Evolutionary conservation across 92 coral and sea anemone species (phyloP), one percentile per base, ranked within the genome.

Genomic region (Porites evermanni): DNA sequence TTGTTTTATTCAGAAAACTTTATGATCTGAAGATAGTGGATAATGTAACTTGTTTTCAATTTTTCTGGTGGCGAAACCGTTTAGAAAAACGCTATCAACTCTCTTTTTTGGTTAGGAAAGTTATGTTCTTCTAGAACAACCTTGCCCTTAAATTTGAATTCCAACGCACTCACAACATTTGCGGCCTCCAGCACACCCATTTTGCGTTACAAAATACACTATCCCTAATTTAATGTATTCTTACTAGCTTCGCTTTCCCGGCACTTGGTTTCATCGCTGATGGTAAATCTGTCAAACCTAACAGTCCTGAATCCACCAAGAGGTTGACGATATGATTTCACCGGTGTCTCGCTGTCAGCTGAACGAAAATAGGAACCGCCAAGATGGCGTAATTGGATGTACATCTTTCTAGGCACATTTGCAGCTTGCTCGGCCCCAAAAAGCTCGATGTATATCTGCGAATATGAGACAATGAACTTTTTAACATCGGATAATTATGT

Each of bases 351-450:
- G 13, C 17, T 14, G 60, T 54, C 60, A 54, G 60, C 60, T 11
- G 74, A 16, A 21, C 74, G 74, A 32, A 69, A 69, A 14, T 23
- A 69, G 20, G 74, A 69, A 11, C 74, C 74, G 38, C 74, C 17
- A 19, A 69, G 47, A 21, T 69, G 74, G 38, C 74, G 74, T 20
- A 69, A 8, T 69, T 19, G 44, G 17, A n/a, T 4, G 20, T 21
- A 19, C 21, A 69, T 21, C 12, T n/a, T 69, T 7, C 44, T 44
- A 12, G 74, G 74, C 14, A 69, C 74, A 21, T 14, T 23, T 7
- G 17, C 14, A 23, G 74, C 11, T 21, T 69, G 74, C 11, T 69
- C 74, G 9, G 44, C 8, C 9, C 74, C 74, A 21, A 12, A 23
- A 23, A 69, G 51, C 74, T 69, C 74, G 17, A 69, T 69, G 51